A percentile compares a stretch with the other conserved stretches of the same genome.
These are phyloP conservation scores for Lycophotia porphyrea DNA, from an alignment of 2,888 invertebrate species.

Conservation along the genomic window DNA sequence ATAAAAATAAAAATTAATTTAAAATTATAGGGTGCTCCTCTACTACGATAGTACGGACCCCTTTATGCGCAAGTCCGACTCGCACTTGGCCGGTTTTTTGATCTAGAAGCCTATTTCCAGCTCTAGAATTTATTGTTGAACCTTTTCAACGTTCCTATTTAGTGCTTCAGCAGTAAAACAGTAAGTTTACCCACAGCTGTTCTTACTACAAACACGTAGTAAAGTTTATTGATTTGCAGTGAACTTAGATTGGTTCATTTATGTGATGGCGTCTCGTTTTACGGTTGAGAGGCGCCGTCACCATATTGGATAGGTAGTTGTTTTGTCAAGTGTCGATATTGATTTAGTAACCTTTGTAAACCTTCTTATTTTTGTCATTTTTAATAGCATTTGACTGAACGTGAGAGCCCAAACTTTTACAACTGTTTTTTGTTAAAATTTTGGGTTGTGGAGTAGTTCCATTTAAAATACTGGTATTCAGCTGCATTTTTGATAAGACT, in stretches of 20 bases:
- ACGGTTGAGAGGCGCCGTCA: neutral
- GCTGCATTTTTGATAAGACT: no score
- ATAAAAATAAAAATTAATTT: no score
- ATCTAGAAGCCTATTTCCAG: neutral
- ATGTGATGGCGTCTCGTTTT: conserved; percentile 11
- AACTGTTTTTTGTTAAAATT: neutral
- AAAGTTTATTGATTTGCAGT: conserved; percentile 49
- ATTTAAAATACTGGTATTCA: neutral
- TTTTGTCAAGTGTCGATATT: conserved; percentile 15
- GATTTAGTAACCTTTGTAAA: conserved; percentile 7
- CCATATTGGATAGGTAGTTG: conserved; percentile 16
- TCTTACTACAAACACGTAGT: conserved; percentile 27
- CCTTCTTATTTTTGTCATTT: neutral
- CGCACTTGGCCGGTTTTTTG: no score
- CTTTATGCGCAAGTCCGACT: no score
- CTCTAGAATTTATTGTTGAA: neutral
- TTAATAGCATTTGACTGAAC: neutral
- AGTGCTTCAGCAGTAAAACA: conserved; percentile 20
- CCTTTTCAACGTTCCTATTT: neutral
- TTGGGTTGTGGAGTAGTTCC: neutral
- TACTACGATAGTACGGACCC: no score
- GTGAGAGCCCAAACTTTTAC: neutral
- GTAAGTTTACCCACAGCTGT: conserved; percentile 4
- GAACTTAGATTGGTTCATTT: conserved; percentile 30
- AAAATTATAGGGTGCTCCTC: no score